Evolutionary conservation across 2,888 invertebrate species (phyloP), one percentile per base, ranked within the genome.

Genomic region (Dryadula phaetusa): DNA sequence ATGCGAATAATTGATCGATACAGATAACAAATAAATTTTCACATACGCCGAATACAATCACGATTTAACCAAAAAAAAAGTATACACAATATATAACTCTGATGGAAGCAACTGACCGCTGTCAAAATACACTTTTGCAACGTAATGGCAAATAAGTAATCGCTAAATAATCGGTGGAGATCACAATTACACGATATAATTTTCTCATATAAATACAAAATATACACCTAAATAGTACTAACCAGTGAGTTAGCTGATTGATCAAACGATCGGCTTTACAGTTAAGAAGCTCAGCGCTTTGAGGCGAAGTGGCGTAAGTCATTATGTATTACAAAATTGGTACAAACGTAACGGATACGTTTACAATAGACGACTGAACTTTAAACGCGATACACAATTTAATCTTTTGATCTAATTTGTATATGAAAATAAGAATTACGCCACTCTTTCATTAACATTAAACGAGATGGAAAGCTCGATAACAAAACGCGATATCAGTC

Each of bases 111-210:
- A 87, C 84, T 82, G 85, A 82, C 79, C 74, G 85, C 85, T 79
- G 85, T 79, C 81, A 80, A 80, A 84, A 83, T 83, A 86, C 82
- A 84, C 84, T 79, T 76, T 82, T 83, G 88, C 90, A 88, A 90
- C 89, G 79, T 80, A 91, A 92, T 92, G 92, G 92, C 92, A 92
- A 88, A 87, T 82, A 85, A 85, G 82, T 88, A 86, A 90, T 88
- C 87, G 90, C 87, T 92, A 90, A 90, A 85, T 88, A 91, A 91
- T 92, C 92, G 92, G 92, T 92, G 92, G 92, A 92, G 92, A 92
- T 92, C 92, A 92, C 88, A 91, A 88, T 87, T 90, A 91, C 88
- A 91, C 88, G 85, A 88, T 85, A 88, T 85, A 88, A 84, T 82
- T 84, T 70, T 74, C 71, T 66, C 67, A 87, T 87, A 91, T 92